Evolutionary conservation across 1,140 invertebrate species (phyloP).

Genomic region (Drosophila busckii): DNA sequence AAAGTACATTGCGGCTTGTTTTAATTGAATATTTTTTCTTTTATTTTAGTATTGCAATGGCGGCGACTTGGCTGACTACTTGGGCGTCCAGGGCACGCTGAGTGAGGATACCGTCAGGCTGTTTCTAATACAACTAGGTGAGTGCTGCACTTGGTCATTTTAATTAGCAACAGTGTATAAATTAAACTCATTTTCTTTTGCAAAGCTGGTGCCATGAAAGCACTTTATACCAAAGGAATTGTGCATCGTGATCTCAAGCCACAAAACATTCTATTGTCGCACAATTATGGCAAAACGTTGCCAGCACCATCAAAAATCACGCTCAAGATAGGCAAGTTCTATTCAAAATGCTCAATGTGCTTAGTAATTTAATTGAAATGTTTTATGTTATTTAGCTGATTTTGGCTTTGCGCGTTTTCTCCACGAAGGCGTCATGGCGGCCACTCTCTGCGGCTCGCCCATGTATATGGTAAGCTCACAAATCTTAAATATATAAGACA

Average conservation of each 20-base stretch:
- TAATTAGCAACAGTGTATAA: not conserved
- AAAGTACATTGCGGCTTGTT: too few species aligned
- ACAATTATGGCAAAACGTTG: conserved; percentile 87
- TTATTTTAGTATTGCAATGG: conserved; percentile 96
- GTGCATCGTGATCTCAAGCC: conserved; percentile 99
- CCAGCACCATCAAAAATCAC: conserved; percentile 94
- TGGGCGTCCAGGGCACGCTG: conserved; percentile 93
- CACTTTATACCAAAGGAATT: conserved; percentile 96
- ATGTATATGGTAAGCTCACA: conserved; percentile 95
- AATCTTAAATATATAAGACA: not conserved
- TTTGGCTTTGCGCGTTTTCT: conserved; percentile 99
- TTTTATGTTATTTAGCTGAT: conserved; percentile 84
- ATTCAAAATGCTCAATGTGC: not conserved
- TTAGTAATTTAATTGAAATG: not conserved
- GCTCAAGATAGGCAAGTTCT: conserved; percentile 87
- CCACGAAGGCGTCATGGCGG: conserved; percentile 99
- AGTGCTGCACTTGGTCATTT: conserved; percentile 17
- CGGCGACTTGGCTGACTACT: conserved; percentile 98
- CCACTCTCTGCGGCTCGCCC: conserved; percentile 98
- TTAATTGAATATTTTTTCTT: not conserved
- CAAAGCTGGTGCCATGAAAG: conserved; percentile 96
- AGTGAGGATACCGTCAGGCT: conserved; percentile 98
- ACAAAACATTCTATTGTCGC: conserved; percentile 96
- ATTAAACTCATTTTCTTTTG: not conserved
- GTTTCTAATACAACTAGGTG: conserved; percentile 96